Evolutionary conservation across 92 coral and sea anemone species (phyloP).

Genomic region (Zoanthus solanderi): DNA sequence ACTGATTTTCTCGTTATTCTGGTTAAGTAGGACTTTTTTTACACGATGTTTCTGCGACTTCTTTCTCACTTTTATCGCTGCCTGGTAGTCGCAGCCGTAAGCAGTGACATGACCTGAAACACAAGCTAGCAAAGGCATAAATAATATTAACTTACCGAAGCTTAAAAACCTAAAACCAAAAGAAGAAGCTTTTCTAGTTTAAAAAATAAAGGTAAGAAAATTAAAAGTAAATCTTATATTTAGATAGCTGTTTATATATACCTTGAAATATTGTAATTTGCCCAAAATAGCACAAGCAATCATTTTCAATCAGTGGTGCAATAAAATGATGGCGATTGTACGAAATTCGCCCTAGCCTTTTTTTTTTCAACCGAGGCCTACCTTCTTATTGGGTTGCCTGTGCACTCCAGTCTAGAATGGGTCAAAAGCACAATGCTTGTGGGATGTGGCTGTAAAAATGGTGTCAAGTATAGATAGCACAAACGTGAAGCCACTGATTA

Average conservation of each 20-base stretch:
- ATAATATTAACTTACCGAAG: not conserved
- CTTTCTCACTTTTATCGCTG: conserved; percentile 18
- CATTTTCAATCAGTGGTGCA: conserved; percentile 16
- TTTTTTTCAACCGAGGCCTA: too few relatives aligned
- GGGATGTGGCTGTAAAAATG: too few relatives aligned
- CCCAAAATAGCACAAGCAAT: conserved; percentile 6
- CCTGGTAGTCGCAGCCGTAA: not conserved
- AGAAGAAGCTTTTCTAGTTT: not conserved
- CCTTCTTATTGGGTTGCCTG: too few relatives aligned
- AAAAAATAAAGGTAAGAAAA: not conserved
- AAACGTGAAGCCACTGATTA: too few relatives aligned
- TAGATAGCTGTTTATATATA: conserved; percentile 12
- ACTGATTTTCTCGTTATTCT: not conserved
- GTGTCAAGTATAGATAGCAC: too few relatives aligned
- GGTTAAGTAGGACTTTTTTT: not conserved
- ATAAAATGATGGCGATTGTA: not conserved
- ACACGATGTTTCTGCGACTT: not conserved
- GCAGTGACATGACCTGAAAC: not conserved
- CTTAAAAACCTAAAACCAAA: not conserved
- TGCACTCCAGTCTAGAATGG: too few relatives aligned
- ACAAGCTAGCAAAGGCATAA: not conserved
- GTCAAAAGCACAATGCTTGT: too few relatives aligned
- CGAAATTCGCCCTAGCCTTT: too few relatives aligned
- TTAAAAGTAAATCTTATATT: not conserved
- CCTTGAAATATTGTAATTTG: conserved; percentile 1